Conservation (phyloP, 2,888 invertebrate species). For the Nyleta sp. region DNA sequence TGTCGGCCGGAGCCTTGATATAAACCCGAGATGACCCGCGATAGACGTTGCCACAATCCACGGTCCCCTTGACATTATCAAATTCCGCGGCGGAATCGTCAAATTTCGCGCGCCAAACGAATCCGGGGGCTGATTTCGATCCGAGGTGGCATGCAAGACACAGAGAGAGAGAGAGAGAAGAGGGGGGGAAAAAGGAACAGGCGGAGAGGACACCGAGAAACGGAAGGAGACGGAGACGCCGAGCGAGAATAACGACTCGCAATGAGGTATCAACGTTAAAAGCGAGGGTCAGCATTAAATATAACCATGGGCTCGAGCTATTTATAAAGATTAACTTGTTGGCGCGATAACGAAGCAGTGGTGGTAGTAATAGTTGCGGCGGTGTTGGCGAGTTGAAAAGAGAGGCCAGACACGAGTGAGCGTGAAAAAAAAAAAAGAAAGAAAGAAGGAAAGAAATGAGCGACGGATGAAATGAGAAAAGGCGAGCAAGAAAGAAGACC, state of each 20-base stretch:
- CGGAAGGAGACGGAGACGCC: too few species aligned
- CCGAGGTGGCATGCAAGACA: too few species aligned
- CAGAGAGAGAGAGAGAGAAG: too few species aligned
- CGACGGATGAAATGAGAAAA: slow-evolving; percentile 38
- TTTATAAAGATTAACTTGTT: slow-evolving; percentile 82
- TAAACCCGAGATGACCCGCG: slow-evolving; percentile 72
- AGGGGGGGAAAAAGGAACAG: too few species aligned
- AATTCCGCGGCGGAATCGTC: too few species aligned
- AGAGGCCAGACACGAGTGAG: slow-evolving; percentile 62
- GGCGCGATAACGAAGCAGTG: slow-evolving; percentile 79
- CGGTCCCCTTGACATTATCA: slow-evolving; percentile 20
- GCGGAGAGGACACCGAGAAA: too few species aligned
- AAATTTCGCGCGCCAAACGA: too few species aligned
- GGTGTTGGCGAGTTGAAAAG: slow-evolving; percentile 64
- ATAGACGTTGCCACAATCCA: slow-evolving; percentile 2
- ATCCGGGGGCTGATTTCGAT: too few species aligned
- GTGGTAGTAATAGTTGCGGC: slow-evolving; percentile 68
- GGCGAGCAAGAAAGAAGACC: slow-evolving; percentile 46
- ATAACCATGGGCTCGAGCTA: slow-evolving; percentile 79
- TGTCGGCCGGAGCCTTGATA: slow-evolving; percentile 73
- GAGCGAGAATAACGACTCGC: slow-evolving; percentile 58
- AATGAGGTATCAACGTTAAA: slow-evolving; percentile 72
- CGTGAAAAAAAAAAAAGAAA: slow-evolving; percentile 62
- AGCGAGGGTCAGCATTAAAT: slow-evolving; percentile 81
- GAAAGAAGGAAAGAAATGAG: slow-evolving; percentile 9